Evolutionary conservation across 2,113 vertebrate genomes (phyloP), one percentile per base, ranked within the genome.

Genomic region (Antechinus stuartii): DNA sequence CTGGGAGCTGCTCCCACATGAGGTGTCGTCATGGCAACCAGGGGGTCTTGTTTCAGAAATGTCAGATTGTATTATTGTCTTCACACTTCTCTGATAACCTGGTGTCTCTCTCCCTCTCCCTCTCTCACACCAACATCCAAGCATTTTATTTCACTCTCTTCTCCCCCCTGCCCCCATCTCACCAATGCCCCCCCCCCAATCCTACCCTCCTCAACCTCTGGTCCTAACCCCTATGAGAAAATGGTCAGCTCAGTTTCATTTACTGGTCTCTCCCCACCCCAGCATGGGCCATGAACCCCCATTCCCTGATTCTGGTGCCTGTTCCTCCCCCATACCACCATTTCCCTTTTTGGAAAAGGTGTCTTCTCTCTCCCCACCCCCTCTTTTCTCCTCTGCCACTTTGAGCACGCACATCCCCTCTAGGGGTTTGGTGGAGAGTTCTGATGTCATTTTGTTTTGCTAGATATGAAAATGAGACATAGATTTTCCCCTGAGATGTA

Each of bases 1-100:
- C 98, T 97, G 98, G 98, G 99, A 99, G 99, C 99, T 94, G 98
- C 98, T 99, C 99, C 99, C 99, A 99, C 99, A 98, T 98, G 99
- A 99, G 99, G 98, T 98, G 99, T 99, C 99, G 99, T 99, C 99
- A 99, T 99, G 99, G 99, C 99, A 99, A 99, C 99, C 98, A 90
- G 99, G 99, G 99, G 99, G 99, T 99, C 99, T 99, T 99, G 99
- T 99, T 99, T 99, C 99, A 99, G 99, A 99, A 99, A 99, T 99
- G 99, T 99, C 99, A 99, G 99, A 99, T 99, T 99, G 99, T 99
- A 99, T 99, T 99, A 99, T 99, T 99, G 99, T 99, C 99, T 99
- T 99, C 99, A 99, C 99, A 99, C 99, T 99, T 99, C 99, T 99
- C 99, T 99, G 99, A 99, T 99, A 99, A 99, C 99, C 99, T 97